Conservation (phyloP, 1,140 invertebrate species). For the Drosophila asahinai region DNA sequence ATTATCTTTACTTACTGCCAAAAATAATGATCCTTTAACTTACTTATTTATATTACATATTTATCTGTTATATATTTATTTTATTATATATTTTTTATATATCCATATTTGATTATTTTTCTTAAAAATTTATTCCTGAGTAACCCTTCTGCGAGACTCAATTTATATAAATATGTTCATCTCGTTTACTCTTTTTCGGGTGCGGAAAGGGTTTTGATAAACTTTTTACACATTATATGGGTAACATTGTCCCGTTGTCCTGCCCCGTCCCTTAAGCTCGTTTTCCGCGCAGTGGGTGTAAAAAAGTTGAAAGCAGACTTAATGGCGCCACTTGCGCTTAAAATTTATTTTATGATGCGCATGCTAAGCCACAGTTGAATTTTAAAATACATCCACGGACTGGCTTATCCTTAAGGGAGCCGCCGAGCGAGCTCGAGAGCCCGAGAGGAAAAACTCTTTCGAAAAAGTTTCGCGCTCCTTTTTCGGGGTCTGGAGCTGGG, state of each 20-base stretch:
- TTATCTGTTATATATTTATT: too few species aligned
- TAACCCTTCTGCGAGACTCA: conserved; percentile 47
- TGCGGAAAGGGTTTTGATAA: conserved; percentile 81
- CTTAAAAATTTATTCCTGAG: neutral
- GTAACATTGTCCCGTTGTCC: conserved; percentile 37
- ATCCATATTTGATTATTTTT: too few species aligned
- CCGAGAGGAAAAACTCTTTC: conserved; percentile 70
- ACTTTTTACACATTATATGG: conserved; percentile 81
- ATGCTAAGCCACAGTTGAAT: conserved; percentile 83
- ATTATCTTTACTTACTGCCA: too few species aligned
- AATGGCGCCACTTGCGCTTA: conserved; percentile 80
- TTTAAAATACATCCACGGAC: conserved; percentile 73
- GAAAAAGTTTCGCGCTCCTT: conserved; percentile 77
- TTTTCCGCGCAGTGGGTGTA: conserved; percentile 74
- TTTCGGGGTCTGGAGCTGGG: conserved; percentile 37
- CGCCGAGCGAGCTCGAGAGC: neutral
- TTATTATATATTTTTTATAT: too few species aligned
- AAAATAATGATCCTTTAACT: too few species aligned
- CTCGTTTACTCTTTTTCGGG: conserved; percentile 60
- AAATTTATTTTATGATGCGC: conserved; percentile 85
- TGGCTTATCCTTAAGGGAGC: conserved; percentile 75
- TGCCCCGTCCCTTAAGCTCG: neutral
- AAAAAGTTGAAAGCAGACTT: conserved; percentile 83
- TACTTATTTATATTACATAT: too few species aligned
- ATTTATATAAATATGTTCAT: conserved; percentile 68